Base-by-base conservation (phyloP, 2,113 vertebrate species). In the Grammomys dolichurus region DNA sequence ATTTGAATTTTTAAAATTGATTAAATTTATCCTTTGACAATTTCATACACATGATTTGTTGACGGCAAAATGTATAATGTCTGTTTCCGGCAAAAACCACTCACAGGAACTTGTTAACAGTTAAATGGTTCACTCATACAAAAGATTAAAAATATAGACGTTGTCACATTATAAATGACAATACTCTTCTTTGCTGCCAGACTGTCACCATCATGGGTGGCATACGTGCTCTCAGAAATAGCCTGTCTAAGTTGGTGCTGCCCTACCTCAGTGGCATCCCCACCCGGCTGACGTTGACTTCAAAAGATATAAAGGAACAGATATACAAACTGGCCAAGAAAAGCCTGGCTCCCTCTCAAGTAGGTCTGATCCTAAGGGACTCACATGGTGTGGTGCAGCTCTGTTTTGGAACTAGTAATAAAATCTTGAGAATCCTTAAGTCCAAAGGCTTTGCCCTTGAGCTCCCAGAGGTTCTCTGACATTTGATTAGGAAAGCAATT, bases 61-160 rank as follows among this genome's bases (percentile, higher is more conserved):
- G 67, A 36, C 0, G 13, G 67, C 67, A 69, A 46, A n/a, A 40
- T 5, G 5, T 76, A 19, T 90, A 63, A 94, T 88, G 36, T 90
- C 65, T 89, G 28, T 43, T 24, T 82, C 70, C n/a, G 7, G 70
- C 24, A 91, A 58, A 3, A 13, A 12, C 80, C 48, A 86, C 26
- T 48, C 60, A 63, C 7, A 72, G 89, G 82, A 85, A 81, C 85
- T 93, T 96, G 80, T 90, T 93, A 88, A 67, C 73, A 94, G 69
- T 75, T 69, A 69, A 87, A 40, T 63, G 28, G 67, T 91, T 93
- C 12, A 89, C 91, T 96, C 70, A 92, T 33, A 80, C 3, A 87
- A 85, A 94, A 70, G 77, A 85, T 58, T 48, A 89, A 81, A 94
- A 78, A 91, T 80, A 69, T 9, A 84, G 60, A 73, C 19, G 51